Conservation (phyloP, 2,888 invertebrate species). For the Scrobipalpa costella region DNA sequence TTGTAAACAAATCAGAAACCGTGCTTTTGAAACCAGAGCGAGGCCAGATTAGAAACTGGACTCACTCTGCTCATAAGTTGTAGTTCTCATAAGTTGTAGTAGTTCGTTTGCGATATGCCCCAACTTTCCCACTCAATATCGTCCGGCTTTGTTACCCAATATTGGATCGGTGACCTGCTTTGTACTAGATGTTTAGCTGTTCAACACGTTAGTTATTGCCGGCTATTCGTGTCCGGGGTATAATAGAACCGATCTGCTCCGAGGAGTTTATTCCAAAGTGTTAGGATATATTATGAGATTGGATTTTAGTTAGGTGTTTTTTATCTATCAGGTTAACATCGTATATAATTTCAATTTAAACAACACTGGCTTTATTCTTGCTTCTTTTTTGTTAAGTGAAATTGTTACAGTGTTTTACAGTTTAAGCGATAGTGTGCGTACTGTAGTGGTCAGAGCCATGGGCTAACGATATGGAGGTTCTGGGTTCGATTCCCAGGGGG, state of each 20-base stretch:
- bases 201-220: conserved; percentile 32
- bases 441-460: no score
- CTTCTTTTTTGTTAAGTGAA: no score
- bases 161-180: conserved; percentile 25
- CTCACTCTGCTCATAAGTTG: background rate
- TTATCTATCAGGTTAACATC: no score
- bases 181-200: conserved; percentile 15
- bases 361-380: no score
- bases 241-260: background rate
- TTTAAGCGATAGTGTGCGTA: no score
- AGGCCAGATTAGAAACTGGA: conserved; percentile 45
- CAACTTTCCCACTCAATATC: conserved; percentile 38
- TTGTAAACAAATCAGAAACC: no score
- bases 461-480: no score
- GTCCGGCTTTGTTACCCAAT: conserved; percentile 33
- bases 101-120: conserved; percentile 32
- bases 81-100: background rate
- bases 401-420: no score
- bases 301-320: background rate
- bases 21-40: conserved; percentile 42
- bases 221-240: conserved; percentile 11
- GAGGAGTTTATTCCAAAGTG: background rate
- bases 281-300: background rate
- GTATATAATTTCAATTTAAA: no score
- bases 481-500: no score